Evolutionary conservation across 2,888 invertebrate genomes (phyloP), one percentile per base, ranked within the genome.

Genomic region (Neoscelio sp.): DNA sequence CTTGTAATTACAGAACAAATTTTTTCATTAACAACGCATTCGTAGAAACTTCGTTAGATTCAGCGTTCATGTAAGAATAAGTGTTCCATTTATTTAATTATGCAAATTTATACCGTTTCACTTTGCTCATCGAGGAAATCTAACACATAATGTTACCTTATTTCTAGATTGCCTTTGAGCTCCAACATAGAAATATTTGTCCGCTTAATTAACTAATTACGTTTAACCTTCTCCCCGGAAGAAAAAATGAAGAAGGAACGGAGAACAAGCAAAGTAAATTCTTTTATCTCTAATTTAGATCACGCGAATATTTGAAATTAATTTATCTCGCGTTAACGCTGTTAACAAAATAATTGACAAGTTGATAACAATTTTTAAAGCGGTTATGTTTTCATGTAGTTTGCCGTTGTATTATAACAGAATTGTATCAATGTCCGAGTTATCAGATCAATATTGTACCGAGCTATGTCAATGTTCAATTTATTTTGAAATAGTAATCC

Each of bases 101-200:
- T 67, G 67, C 44, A 54, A 54, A 67, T 67, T 67, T 54, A 54
- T 54, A 52, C 65, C 23, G 44, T 67, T 54, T 67, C 17, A 46
- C 46, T 67, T 67, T 54, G 40, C 23, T 15, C 46, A 44, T 67
- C 17, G 35, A 42, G 44, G 2, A 33, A 50, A 46, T 54, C 67
- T 54, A 46, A 54, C 33, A 46, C 42, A 54, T 54, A 67, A 67
- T 35, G 26, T 46, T 46, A 35, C 23, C 12, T 67, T 46, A 54
- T 23, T 44, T 67, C 46, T 46, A 54, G 33, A 67, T 67, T 67
- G 54, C 44, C 54, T 54, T 33, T 30, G 30, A 42, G 65, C 35
- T 67, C 44, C 17, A 35, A 54, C 52, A 30, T 8, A 30, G 52
- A 65, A 52, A 42, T 65, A 65, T 65, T 52, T 65, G 35, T 52